Evolutionary conservation across 2,888 invertebrate genomes (phyloP).

Genomic region (Brachyptera risi): DNA sequence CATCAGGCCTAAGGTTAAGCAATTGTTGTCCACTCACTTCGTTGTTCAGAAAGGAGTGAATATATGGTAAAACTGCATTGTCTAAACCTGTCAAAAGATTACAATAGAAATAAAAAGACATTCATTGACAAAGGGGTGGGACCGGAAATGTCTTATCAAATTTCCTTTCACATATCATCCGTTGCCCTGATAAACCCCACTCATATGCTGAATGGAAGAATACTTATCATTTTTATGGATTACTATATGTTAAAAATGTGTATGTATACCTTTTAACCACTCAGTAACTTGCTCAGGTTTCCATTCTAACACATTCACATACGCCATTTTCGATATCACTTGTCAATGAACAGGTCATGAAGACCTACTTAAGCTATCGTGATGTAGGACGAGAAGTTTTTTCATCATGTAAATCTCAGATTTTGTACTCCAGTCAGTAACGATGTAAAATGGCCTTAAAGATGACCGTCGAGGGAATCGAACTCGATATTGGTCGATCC

Average conservation of each 20-base stretch:
- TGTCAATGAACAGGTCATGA: not conserved
- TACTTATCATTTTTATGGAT: not conserved
- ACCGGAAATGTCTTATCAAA: conserved; percentile 20
- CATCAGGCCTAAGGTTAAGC: conserved; percentile 79
- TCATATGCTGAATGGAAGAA: not conserved
- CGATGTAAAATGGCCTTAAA: no score
- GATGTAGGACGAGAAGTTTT: no score
- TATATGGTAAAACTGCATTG: conserved; percentile 72
- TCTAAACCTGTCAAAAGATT: conserved; percentile 62
- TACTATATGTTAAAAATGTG: not conserved
- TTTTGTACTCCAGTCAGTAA: no score
- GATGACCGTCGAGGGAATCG: no score
- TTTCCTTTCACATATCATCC: not conserved
- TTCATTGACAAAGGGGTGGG: conserved; percentile 45
- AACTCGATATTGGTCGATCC: no score
- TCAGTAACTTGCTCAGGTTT: conserved; percentile 85
- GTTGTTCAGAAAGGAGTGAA: conserved; percentile 73
- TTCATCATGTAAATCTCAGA: no score
- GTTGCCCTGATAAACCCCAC: not conserved
- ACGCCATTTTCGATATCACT: conserved; percentile 56
- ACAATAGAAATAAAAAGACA: conserved; percentile 12
- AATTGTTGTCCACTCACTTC: conserved; percentile 78
- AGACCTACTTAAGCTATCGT: not conserved
- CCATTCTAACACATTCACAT: conserved; percentile 85
- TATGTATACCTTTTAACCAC: conserved; percentile 74